Percentiles rank a stretch among this genome's conserved stretches.
Evolutionary conservation across 2,113 vertebrate species (phyloP).

Genomic region (Oenanthe oenanthe): DNA sequence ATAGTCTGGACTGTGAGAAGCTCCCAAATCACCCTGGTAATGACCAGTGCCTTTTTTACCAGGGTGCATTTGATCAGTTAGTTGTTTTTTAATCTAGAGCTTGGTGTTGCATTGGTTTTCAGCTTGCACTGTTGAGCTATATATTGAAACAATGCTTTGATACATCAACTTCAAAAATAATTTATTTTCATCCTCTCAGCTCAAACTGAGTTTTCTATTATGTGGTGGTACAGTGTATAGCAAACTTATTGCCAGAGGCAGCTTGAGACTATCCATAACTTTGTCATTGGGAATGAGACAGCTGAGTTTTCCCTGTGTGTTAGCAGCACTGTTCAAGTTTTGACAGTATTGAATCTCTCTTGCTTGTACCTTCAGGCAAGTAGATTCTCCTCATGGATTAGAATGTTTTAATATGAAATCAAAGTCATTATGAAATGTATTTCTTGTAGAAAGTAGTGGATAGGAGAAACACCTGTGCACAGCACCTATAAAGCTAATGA

Average conservation of each 20-base stretch:
- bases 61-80: neutral
- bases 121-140: neutral
- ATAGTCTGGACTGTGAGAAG: neutral
- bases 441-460: neutral
- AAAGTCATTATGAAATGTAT: neutral
- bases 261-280: neutral
- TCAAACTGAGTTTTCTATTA: neutral
- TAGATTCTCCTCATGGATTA: neutral
- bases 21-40: neutral
- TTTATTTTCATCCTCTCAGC: neutral
- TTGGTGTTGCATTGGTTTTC: neutral
- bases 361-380: neutral
- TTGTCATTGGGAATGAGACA: neutral
- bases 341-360: neutral
- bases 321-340: neutral
- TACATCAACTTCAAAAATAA: neutral
- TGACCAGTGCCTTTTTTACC: neutral
- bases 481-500: neutral
- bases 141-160: neutral
- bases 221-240: neutral
- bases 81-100: neutral
- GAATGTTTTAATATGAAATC: constrained; percentile 22
- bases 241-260: neutral
- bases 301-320: neutral
- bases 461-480: neutral